Conservation (phyloP, 1,140 invertebrate species). For the Leptoteleia sp. region DNA sequence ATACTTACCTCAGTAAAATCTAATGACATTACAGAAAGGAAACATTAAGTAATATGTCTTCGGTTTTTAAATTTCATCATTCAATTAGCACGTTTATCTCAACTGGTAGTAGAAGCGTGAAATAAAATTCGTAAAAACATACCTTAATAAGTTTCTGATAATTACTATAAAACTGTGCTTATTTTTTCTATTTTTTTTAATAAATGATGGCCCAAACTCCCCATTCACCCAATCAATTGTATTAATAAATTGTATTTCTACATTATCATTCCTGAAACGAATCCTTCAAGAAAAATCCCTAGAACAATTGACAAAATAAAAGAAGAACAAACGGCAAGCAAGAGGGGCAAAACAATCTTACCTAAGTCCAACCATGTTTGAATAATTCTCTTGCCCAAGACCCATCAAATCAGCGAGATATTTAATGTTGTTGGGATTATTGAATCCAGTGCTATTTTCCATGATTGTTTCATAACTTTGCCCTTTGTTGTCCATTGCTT, state of each 20-base stretch:
- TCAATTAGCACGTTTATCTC: too few relatives aligned
- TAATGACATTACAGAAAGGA: not conserved
- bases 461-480: conserved; percentile 92
- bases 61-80: too few relatives aligned
- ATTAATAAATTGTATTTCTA: conserved; percentile 6
- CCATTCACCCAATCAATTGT: conserved; percentile 10
- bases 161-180: too few relatives aligned
- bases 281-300: conserved; percentile 2
- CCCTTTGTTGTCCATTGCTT: conserved; percentile 89
- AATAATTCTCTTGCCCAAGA: conserved; percentile 86
- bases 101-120: too few relatives aligned
- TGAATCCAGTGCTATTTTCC: conserved; percentile 91
- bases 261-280: conserved; percentile 9
- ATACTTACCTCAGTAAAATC: conserved; percentile 34
- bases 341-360: conserved; percentile 74
- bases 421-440: conserved; percentile 93
- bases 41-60: too few relatives aligned
- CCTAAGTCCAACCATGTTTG: conserved; percentile 89
- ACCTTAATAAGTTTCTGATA: too few relatives aligned
- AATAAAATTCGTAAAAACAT: too few relatives aligned
- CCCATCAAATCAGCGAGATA: conserved; percentile 88
- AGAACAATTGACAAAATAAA: conserved; percentile 18
- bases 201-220: conserved; percentile 41
- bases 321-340: not conserved
- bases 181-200: conserved; percentile 2